These are phyloP conservation scores for Falco biarmicus DNA, from an alignment of 2,797 vertebrate species.

Conservation along the genomic window DNA sequence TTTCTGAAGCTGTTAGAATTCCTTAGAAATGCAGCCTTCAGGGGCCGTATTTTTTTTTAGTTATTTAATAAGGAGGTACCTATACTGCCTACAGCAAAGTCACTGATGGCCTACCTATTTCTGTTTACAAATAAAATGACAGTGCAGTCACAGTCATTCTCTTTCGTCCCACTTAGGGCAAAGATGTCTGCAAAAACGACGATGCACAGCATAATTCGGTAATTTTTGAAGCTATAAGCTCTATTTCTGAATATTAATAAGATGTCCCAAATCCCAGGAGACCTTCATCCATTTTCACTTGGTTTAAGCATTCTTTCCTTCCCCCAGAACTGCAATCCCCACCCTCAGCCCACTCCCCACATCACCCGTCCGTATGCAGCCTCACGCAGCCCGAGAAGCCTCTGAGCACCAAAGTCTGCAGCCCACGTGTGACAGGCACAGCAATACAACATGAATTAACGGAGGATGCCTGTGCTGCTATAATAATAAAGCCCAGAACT, in stretches of 20 bases:
- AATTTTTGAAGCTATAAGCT: neutral
- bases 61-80: neutral
- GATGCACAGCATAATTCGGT: neutral
- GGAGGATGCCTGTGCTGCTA: neutral
- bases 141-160: neutral
- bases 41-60: neutral
- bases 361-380: neutral
- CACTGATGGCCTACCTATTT: neutral
- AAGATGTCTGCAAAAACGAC: neutral
- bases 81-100: neutral
- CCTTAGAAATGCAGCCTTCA: neutral
- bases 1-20: neutral
- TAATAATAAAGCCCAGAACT: neutral
- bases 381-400: neutral
- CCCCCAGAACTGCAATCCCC: neutral
- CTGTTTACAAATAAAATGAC: neutral
- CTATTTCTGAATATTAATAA: neutral
- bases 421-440: neutral
- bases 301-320: neutral
- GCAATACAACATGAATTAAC: neutral
- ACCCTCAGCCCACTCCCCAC: neutral
- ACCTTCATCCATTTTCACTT: neutral
- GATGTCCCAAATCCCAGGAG: neutral
- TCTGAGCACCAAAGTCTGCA: neutral
- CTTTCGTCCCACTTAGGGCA: neutral